phyloP scores from a whole-genome alignment of 2,888 invertebrate genomes.

The Agrypnus murinus region DNA sequence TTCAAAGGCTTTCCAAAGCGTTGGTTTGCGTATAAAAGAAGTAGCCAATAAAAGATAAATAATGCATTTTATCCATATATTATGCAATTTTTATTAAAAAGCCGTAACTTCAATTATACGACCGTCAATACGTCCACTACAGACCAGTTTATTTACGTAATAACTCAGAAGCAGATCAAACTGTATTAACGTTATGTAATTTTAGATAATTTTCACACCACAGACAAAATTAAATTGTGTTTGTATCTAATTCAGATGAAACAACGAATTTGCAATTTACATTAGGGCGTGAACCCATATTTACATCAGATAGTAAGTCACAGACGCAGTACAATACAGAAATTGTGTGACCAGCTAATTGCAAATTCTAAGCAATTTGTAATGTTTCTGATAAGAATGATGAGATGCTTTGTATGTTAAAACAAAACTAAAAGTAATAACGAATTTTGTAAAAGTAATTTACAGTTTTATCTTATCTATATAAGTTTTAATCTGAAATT shows the following conservation, averaged over 20 bases:
- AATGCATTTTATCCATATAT: too few relatives aligned
- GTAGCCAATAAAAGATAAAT: too few relatives aligned
- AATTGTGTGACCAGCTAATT: slow-evolving; percentile 33
- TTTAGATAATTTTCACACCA: slow-evolving; percentile 34
- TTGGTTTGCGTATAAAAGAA: too few relatives aligned
- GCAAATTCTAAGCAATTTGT: slow-evolving; percentile 34
- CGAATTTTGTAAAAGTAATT: too few relatives aligned
- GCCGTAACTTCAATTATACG: too few relatives aligned
- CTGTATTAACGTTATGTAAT: slow-evolving; percentile 30
- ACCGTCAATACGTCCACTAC: too few relatives aligned
- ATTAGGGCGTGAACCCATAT: slow-evolving; percentile 29
- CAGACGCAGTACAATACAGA: slow-evolving; percentile 22
- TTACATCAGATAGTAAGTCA: slow-evolving; percentile 37
- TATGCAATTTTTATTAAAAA: too few relatives aligned
- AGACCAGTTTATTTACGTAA: not conserved
- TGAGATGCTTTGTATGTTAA: slow-evolving; percentile 9
- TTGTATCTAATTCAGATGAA: slow-evolving; percentile 35
- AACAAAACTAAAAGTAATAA: too few relatives aligned
- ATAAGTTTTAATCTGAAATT: too few relatives aligned
- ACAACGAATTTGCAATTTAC: slow-evolving; percentile 40
- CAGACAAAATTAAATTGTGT: slow-evolving; percentile 36
- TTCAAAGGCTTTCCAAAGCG: too few relatives aligned
- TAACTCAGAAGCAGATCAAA: slow-evolving; percentile 16
- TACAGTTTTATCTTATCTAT: too few relatives aligned
- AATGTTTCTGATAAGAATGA: slow-evolving; percentile 29